These are phyloP conservation scores for Eristalis tenax DNA, from an alignment of 2,888 invertebrate species.

Conservation along the genomic window DNA sequence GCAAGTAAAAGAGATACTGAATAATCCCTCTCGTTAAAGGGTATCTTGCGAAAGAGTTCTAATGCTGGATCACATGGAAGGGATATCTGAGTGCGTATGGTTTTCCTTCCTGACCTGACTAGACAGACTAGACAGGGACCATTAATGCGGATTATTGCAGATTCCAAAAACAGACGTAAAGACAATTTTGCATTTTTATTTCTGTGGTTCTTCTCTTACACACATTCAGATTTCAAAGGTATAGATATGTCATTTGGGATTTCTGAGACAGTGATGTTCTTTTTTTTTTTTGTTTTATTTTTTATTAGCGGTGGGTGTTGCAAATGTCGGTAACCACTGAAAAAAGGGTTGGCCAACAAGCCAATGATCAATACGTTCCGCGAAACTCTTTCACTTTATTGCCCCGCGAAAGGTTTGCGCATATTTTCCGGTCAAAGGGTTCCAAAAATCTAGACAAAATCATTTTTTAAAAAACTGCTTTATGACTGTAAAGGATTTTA, in stretches of 20 bases:
- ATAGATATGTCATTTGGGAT: slow-evolving; percentile 8
- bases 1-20: slow-evolving; percentile 40
- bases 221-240: slow-evolving; percentile 27
- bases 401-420: not conserved
- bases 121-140: slow-evolving; percentile 38
- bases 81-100: slow-evolving; percentile 22
- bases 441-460: not conserved
- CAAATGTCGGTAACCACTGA: slow-evolving; percentile 44
- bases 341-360: slow-evolving; percentile 58
- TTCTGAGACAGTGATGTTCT: slow-evolving; percentile 32
- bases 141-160: slow-evolving; percentile 66
- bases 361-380: not conserved
- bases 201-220: slow-evolving; percentile 59
- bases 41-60: slow-evolving; percentile 48
- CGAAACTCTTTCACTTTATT: slow-evolving; percentile 58
- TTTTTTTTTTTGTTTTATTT: slow-evolving; percentile 13
- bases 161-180: slow-evolving; percentile 31
- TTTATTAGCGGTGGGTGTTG: slow-evolving; percentile 31
- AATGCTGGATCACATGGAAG: not conserved
- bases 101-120: slow-evolving; percentile 61
- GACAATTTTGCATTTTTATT: slow-evolving; percentile 54
- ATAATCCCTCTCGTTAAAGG: slow-evolving; percentile 26
- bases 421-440: slow-evolving; percentile 36
- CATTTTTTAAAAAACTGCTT: not conserved
- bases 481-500: slow-evolving; percentile 20